Conservation (phyloP, 2,888 invertebrate genomes). For the Acanthosoma haemorrhoidale region DNA sequence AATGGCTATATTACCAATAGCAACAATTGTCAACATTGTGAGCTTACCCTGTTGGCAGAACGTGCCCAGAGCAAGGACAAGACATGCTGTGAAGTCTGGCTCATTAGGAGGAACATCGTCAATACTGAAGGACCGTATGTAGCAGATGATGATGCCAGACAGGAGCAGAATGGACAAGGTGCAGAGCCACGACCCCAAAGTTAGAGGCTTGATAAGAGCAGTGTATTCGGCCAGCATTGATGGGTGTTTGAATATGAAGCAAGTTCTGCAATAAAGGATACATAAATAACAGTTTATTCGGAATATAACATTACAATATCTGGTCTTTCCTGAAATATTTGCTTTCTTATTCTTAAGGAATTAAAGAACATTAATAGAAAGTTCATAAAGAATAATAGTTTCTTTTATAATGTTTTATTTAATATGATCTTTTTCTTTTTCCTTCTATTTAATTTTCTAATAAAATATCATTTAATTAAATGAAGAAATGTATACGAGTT, state of each 20-base stretch:
- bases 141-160: slow-evolving; percentile 29
- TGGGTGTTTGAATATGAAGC: slow-evolving; percentile 39
- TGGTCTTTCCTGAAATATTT: too few species aligned
- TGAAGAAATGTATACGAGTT: too few species aligned
- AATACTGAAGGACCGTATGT: slow-evolving; percentile 26
- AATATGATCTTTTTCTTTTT: too few species aligned
- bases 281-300: too few species aligned
- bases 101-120: slow-evolving; percentile 31
- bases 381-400: too few species aligned
- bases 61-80: slow-evolving; percentile 34
- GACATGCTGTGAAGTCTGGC: slow-evolving; percentile 25
- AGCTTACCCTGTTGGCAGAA: slow-evolving; percentile 38
- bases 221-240: slow-evolving; percentile 35
- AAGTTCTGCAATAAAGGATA: slow-evolving; percentile 35
- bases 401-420: too few species aligned
- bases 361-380: too few species aligned
- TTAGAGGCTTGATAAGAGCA: slow-evolving; percentile 37
- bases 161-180: slow-evolving; percentile 20
- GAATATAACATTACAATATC: too few species aligned
- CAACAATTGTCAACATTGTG: not conserved
- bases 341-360: too few species aligned
- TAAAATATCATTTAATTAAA: too few species aligned
- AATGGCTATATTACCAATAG: not conserved
- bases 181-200: slow-evolving; percentile 34
- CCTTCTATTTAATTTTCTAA: too few species aligned